Evolutionary conservation across 2,113 vertebrate genomes (phyloP).

Genomic region (Opisthocomus hoazin): DNA sequence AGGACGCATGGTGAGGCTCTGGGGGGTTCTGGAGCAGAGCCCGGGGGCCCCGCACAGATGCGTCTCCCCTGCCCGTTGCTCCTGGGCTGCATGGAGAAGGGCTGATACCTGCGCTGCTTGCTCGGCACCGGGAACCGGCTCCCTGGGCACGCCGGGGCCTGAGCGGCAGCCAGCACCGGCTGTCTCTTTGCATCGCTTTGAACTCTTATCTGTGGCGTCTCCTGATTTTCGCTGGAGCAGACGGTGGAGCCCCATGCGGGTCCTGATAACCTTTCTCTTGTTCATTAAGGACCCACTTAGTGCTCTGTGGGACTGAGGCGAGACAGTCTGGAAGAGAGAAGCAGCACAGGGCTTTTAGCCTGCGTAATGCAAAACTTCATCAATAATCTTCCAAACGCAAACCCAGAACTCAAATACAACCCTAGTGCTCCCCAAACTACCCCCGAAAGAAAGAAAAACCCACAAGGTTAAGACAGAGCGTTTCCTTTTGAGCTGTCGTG

Average conservation of each 20-base stretch:
- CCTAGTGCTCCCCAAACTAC: background rate
- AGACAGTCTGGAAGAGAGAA: constrained; percentile 40
- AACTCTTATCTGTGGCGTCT: constrained; percentile 54
- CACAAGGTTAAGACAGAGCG: background rate
- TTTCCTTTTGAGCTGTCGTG: background rate
- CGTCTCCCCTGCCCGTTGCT: background rate
- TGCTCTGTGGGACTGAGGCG: background rate
- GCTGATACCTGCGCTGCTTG: background rate
- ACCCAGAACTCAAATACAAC: background rate
- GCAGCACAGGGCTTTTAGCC: constrained; percentile 21
- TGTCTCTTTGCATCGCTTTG: constrained; percentile 28
- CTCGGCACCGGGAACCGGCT: background rate
- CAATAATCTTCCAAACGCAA: constrained; percentile 6
- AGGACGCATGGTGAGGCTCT: rapidly evolving
- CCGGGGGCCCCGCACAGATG: rapidly evolving
- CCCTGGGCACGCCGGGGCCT: background rate
- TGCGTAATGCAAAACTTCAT: constrained; percentile 34
- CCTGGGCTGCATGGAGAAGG: rapidly evolving
- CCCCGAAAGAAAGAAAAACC: background rate
- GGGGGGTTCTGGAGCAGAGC: background rate
- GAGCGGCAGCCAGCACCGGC: background rate
- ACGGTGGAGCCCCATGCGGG: background rate
- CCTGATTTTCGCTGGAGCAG: constrained; percentile 2
- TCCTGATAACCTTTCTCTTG: constrained; percentile 57
- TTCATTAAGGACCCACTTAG: constrained; percentile 62